Evolutionary conservation across 1,140 invertebrate species (phyloP).

Genomic region (Gyrodactylus salaris): DNA sequence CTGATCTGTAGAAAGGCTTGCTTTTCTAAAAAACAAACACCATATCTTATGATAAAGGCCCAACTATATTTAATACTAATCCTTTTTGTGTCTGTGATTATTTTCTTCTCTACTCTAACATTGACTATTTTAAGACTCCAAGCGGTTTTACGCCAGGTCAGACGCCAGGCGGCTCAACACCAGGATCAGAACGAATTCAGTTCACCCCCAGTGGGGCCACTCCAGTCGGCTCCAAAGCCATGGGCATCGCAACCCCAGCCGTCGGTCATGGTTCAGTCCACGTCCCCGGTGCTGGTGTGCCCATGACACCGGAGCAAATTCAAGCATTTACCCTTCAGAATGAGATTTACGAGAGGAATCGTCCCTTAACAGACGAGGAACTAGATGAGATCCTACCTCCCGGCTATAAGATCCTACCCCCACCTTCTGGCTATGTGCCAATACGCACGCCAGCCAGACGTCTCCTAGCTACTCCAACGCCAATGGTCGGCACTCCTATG

Average conservation of each 20-base stretch:
- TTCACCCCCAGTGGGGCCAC: slow-evolving; percentile 26
- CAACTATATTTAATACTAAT: too few species aligned
- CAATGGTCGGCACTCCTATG: slow-evolving; percentile 47
- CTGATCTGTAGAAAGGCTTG: too few species aligned
- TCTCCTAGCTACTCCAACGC: slow-evolving; percentile 80
- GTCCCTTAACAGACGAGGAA: slow-evolving; percentile 77
- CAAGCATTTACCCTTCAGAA: slow-evolving; percentile 93
- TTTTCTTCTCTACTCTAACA: too few species aligned
- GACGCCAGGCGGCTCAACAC: slow-evolving; percentile 12
- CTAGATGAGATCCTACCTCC: slow-evolving; percentile 78
- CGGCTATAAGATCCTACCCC: slow-evolving; percentile 76
- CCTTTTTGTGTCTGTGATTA: too few species aligned
- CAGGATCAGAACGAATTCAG: slow-evolving; percentile 11
- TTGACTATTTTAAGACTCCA: too few species aligned
- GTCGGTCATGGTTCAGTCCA: background rate
- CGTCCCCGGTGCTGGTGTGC: slow-evolving; percentile 24
- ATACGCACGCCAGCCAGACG: slow-evolving; percentile 83
- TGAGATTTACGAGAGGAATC: slow-evolving; percentile 85
- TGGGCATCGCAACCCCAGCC: slow-evolving; percentile 67
- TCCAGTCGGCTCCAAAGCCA: slow-evolving; percentile 71
- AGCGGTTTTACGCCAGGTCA: slow-evolving; percentile 26
- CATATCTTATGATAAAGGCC: too few species aligned
- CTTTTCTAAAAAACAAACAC: too few species aligned
- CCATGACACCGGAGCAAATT: slow-evolving; percentile 93
- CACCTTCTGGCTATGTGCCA: slow-evolving; percentile 74